Percentiles rank a stretch among this genome's conserved stretches.
phyloP scores from a whole-genome alignment of 2,797 vertebrate species.

The Calcarius lapponicus region DNA sequence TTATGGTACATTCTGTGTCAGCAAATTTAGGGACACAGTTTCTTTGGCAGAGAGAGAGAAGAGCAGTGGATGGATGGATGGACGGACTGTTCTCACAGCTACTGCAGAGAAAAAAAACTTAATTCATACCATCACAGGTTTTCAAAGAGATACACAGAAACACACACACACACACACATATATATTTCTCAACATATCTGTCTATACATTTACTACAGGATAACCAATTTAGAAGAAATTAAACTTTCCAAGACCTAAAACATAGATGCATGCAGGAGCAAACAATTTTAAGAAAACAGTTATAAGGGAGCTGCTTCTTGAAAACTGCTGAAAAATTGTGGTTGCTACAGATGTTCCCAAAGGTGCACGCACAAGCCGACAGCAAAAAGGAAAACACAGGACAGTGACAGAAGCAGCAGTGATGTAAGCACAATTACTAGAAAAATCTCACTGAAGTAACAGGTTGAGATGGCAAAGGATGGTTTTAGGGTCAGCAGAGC shows the following conservation, averaged over 20 bases:
- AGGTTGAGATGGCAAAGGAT: not conserved
- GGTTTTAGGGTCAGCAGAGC: not conserved
- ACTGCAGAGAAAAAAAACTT: not conserved
- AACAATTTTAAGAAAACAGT: not conserved
- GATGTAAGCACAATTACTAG: not conserved
- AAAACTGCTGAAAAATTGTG: not conserved
- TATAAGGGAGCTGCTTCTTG: not conserved
- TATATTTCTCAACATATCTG: not conserved
- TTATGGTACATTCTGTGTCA: fast-evolving
- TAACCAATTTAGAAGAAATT: not conserved
- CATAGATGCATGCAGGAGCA: not conserved
- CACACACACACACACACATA: fast-evolving
- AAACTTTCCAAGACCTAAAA: not conserved
- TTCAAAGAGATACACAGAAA: not conserved
- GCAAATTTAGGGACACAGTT: not conserved
- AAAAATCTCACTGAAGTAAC: not conserved
- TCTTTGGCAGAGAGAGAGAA: not conserved
- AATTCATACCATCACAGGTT: not conserved
- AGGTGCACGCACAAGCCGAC: not conserved
- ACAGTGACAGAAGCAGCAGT: not conserved
- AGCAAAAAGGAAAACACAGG: not conserved
- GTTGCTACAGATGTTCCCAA: not conserved
- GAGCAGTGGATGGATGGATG: not conserved
- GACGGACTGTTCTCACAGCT: not conserved
- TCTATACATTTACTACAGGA: not conserved